A percentile compares a stretch with the other conserved stretches of the same genome.
phyloP scores from a whole-genome alignment of 2,797 vertebrate species.

The Macroramphosus scolopax region DNA sequence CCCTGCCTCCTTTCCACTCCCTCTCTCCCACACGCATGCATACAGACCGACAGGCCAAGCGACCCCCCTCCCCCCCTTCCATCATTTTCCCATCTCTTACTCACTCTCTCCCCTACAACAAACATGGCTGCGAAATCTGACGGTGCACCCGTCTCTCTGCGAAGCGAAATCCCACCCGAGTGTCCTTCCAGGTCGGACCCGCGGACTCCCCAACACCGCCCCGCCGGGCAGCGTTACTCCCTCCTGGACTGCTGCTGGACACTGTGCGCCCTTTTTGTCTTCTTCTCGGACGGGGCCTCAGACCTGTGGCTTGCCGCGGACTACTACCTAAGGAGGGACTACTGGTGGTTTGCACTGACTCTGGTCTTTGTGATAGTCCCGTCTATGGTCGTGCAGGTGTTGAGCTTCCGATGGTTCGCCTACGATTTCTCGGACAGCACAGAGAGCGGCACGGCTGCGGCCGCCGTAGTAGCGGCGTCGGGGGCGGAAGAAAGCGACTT shows the following conservation, averaged over 20 bases:
- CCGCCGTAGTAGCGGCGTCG: slow-evolving; percentile 71
- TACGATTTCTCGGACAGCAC: slow-evolving; percentile 82
- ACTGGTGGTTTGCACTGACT: slow-evolving; percentile 89
- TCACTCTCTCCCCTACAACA: slow-evolving; percentile 78
- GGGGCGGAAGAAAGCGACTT: slow-evolving; percentile 71
- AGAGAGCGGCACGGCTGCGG: slow-evolving; percentile 71
- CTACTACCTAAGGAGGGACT: slow-evolving; percentile 87
- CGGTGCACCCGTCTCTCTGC: slow-evolving; percentile 70
- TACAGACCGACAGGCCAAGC: slow-evolving; percentile 58
- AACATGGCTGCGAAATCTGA: slow-evolving; percentile 85
- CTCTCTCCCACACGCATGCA: slow-evolving; percentile 44
- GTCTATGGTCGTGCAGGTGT: slow-evolving; percentile 89
- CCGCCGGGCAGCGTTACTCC: slow-evolving; percentile 77
- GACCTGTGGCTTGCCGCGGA: slow-evolving; percentile 98
- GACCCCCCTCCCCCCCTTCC: slow-evolving; percentile 62
- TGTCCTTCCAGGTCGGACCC: slow-evolving; percentile 63
- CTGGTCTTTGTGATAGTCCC: slow-evolving; percentile 91
- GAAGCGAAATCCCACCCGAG: slow-evolving; percentile 64
- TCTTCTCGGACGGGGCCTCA: slow-evolving; percentile 96
- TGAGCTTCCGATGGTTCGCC: slow-evolving; percentile 95
- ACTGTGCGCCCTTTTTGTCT: slow-evolving; percentile 89
- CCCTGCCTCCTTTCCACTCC: slow-evolving; percentile 39
- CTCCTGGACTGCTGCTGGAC: slow-evolving; percentile 91
- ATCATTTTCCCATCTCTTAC: slow-evolving; percentile 71
- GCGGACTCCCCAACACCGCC: slow-evolving; percentile 53